Percentiles rank a stretch among this genome's conserved stretches.
Conservation (phyloP, 2,888 invertebrate species). For the Parapristionchus giblindavisi region DNA sequence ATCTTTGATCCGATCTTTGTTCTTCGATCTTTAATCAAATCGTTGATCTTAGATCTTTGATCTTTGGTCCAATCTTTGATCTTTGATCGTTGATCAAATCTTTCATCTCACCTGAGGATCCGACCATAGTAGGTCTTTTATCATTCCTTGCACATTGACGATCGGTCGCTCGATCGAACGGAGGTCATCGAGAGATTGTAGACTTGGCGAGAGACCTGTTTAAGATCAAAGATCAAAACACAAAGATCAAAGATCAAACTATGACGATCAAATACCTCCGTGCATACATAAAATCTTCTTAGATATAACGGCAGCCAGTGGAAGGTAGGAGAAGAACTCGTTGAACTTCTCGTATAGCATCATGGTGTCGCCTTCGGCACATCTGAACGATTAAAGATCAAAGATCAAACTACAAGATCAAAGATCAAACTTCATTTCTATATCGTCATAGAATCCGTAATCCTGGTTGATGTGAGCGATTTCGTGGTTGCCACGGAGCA, state of each 20-base stretch:
- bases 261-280: constrained; percentile 27
- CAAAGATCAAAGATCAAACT: background rate
- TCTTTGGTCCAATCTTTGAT: background rate
- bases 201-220: constrained; percentile 42
- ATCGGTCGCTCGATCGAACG: constrained; percentile 47
- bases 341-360: constrained; percentile 48
- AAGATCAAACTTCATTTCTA: constrained; percentile 25
- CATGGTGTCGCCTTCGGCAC: too few species aligned
- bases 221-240: background rate
- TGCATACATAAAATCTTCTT: constrained; percentile 54
- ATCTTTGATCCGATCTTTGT: background rate
- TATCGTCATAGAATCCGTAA: constrained; percentile 50
- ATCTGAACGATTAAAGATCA: background rate
- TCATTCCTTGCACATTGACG: constrained; percentile 25
- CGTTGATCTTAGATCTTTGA: background rate
- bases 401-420: background rate
- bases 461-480: constrained; percentile 50
- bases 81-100: background rate
- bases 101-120: constrained; percentile 39
- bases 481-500: constrained; percentile 56
- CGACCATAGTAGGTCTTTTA: constrained; percentile 49
- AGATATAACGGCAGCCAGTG: constrained; percentile 49
- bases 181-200: constrained; percentile 52
- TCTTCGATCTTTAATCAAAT: background rate
- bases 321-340: constrained; percentile 49